These are phyloP conservation scores for Diogma glabrata DNA, from an alignment of 2,888 invertebrate species.

Conservation along the genomic window DNA sequence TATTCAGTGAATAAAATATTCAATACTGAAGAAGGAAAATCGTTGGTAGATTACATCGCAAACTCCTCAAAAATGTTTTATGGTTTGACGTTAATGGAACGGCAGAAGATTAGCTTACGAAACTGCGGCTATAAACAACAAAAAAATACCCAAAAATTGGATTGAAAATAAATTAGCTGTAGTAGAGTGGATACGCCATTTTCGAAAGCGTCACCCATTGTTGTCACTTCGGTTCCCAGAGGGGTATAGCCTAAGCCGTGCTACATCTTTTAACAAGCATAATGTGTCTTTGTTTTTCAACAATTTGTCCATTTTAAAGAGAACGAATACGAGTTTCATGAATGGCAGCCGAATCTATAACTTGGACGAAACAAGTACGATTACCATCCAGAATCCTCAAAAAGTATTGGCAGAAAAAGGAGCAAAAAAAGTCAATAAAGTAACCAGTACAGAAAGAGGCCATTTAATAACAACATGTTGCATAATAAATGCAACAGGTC, in stretches of 20 bases:
- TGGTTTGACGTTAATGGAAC: too few species aligned
- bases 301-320: conserved; percentile 4
- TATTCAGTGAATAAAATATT: neutral
- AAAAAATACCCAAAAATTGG: too few species aligned
- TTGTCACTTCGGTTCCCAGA: neutral
- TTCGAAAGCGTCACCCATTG: neutral
- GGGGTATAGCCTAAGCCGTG: neutral
- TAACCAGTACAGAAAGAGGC: conserved; percentile 25
- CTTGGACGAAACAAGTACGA: conserved; percentile 27
- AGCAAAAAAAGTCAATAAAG: conserved; percentile 21
- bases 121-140: too few species aligned
- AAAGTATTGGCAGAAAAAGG: conserved; percentile 27
- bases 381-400: conserved; percentile 27
- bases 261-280: too few species aligned
- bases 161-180: conserved; percentile 2
- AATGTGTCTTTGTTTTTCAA: neutral
- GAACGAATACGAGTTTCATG: conserved; percentile 17
- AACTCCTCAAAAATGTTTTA: too few species aligned
- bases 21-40: neutral
- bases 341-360: conserved; percentile 27
- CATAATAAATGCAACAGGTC: conserved; percentile 20
- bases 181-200: neutral
- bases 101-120: too few species aligned
- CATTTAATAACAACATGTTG: conserved; percentile 21
- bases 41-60: neutral